Conservation (phyloP, 2,797 vertebrate species). For the Ceryle rudis region DNA sequence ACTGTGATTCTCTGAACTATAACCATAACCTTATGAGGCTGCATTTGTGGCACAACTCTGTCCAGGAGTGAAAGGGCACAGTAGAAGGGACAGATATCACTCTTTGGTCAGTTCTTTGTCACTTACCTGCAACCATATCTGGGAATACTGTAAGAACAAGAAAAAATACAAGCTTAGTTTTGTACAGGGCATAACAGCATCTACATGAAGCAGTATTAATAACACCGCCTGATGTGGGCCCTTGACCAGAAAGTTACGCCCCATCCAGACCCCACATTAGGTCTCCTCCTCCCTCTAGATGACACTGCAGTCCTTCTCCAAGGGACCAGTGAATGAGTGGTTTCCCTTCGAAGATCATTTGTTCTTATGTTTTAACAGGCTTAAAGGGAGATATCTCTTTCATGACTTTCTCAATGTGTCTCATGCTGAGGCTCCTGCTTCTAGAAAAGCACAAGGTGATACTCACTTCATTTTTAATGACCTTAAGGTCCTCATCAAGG, state of each 20-base stretch:
- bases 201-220: background rate
- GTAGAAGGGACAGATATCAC: background rate
- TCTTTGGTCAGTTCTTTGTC: background rate
- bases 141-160: conserved; percentile 36
- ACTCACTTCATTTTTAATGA: conserved; percentile 45
- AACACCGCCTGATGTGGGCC: background rate
- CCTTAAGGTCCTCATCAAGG: conserved; percentile 33
- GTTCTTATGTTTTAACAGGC: background rate
- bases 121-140: conserved; percentile 49
- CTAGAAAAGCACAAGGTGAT: background rate
- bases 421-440: background rate
- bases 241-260: background rate
- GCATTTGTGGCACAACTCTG: background rate
- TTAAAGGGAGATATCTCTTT: background rate
- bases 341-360: background rate
- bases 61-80: background rate
- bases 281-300: background rate
- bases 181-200: background rate
- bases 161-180: conserved; percentile 23
- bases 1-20: background rate
- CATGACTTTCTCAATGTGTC: background rate
- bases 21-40: background rate
- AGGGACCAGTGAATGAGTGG: background rate
- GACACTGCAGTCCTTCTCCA: background rate
- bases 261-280: background rate